phyloP scores from a whole-genome alignment of 2,797 vertebrate genomes.

The Rhincodon typus region DNA sequence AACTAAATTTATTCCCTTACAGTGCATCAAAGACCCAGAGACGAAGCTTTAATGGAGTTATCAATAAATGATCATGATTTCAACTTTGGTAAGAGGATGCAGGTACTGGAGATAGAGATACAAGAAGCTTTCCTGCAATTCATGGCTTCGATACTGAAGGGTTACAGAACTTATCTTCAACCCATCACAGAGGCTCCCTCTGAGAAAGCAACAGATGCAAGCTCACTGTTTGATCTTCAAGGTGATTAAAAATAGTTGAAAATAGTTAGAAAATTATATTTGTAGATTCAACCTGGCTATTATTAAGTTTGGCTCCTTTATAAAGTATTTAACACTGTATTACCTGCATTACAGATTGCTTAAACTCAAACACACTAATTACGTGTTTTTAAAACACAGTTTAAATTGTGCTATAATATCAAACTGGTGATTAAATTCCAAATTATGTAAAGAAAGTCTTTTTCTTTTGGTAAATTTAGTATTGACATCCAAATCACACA shows the following conservation, averaged over 20 bases:
- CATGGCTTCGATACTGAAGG: conserved; percentile 94
- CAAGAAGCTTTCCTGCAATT: conserved; percentile 95
- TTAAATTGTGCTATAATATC: neutral
- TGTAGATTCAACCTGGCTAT: neutral
- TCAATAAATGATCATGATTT: conserved; percentile 77
- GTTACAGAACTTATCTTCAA: conserved; percentile 86
- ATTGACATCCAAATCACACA: neutral
- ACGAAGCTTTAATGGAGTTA: conserved; percentile 80
- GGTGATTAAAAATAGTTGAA: conserved; percentile 55
- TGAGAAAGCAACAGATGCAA: conserved; percentile 92
- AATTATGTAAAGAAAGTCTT: neutral
- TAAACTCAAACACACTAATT: neutral
- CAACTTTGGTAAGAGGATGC: conserved; percentile 77
- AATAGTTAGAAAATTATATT: neutral
- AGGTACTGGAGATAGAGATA: conserved; percentile 90
- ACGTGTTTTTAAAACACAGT: neutral
- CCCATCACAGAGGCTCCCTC: conserved; percentile 96
- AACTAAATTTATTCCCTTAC: conserved; percentile 45
- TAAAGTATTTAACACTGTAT: neutral
- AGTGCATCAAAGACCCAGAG: conserved; percentile 83
- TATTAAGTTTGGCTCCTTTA: neutral
- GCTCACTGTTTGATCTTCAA: conserved; percentile 92
- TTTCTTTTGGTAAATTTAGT: neutral
- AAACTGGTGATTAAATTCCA: neutral
- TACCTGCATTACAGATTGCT: neutral